A percentile compares a stretch with the other conserved stretches of the same genome.
Evolutionary conservation across 2,113 vertebrate species (phyloP).

Genomic region (Marmota flaviventris): DNA sequence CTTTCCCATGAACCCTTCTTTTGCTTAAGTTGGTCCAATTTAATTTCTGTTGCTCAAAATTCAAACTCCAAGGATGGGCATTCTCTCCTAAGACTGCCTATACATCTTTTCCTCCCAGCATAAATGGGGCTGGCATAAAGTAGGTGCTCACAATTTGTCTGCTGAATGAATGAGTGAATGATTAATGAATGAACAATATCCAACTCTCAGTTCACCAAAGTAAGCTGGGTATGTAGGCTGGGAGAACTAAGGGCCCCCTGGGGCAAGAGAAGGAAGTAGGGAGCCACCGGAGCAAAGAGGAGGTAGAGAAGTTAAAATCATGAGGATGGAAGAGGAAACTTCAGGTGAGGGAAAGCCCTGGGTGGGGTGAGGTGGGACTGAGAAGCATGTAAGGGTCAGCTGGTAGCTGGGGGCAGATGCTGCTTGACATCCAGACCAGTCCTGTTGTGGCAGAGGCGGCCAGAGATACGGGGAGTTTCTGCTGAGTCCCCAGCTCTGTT

Average conservation of each 20-base stretch:
- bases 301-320: conserved; percentile 64
- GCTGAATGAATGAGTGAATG: neutral
- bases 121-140: neutral
- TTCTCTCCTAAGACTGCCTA: neutral
- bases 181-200: neutral
- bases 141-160: neutral
- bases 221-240: neutral
- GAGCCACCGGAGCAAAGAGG: conserved; percentile 18
- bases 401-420: neutral
- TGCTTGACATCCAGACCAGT: neutral
- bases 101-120: neutral
- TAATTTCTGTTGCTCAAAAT: neutral
- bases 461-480: neutral
- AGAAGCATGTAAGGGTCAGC: neutral
- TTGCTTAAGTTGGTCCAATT: conserved; percentile 17
- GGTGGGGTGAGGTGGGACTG: too few species aligned
- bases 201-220: neutral
- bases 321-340: too few species aligned
- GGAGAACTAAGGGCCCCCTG: neutral
- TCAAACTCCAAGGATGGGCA: neutral
- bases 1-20: neutral
- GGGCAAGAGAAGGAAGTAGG: neutral
- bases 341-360: neutral
- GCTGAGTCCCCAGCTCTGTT: neutral
- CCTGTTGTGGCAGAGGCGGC: neutral